These are phyloP conservation scores for Cacoxenus indagator DNA, from an alignment of 2,888 invertebrate species.

Conservation along the genomic window DNA sequence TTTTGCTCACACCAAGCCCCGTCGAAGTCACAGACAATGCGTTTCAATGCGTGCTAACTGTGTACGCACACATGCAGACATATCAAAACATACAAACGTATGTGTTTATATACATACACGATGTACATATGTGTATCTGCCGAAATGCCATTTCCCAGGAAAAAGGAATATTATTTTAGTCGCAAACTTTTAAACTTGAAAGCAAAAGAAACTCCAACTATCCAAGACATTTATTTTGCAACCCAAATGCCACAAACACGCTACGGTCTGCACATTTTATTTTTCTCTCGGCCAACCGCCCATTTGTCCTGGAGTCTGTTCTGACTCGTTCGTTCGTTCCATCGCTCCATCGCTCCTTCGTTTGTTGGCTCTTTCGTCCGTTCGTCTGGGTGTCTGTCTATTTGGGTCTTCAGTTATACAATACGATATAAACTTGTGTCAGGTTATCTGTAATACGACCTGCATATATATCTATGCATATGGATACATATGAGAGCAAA, in stretches of 20 bases:
- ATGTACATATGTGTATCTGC: neutral
- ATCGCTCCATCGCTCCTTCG: no score
- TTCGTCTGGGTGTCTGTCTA: neutral
- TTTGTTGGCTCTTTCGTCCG: neutral
- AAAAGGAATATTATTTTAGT: neutral
- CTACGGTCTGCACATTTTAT: neutral
- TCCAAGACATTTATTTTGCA: slow-evolving; percentile 5
- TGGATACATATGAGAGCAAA: neutral
- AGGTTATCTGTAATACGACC: no score
- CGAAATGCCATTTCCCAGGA: neutral
- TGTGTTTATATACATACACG: neutral
- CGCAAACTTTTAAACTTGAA: slow-evolving; percentile 5
- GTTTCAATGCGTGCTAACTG: no score
- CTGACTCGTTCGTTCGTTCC: neutral
- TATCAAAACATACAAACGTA: neutral
- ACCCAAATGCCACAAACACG: neutral
- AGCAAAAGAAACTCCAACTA: neutral
- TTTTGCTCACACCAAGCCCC: no score
- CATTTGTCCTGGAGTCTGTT: neutral
- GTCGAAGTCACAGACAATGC: no score
- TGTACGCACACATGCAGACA: neutral
- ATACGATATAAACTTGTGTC: neutral
- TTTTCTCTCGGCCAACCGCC: neutral
- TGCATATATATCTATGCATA: neutral
- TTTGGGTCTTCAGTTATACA: neutral